phyloP scores from a whole-genome alignment of 1,140 invertebrate species.

The Drosophila prosaltans region DNA sequence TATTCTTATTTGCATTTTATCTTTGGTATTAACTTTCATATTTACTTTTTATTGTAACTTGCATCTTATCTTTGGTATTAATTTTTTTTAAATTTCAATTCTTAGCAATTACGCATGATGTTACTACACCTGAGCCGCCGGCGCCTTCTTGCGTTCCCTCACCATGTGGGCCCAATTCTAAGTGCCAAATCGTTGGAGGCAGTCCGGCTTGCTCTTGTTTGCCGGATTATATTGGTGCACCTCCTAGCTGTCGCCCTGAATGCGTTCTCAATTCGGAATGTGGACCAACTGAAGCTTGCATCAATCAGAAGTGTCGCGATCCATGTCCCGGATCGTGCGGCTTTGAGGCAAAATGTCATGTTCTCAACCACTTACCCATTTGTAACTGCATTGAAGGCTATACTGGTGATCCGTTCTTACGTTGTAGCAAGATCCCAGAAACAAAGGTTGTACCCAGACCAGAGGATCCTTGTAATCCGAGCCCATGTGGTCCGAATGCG shows the following conservation, averaged over 20 bases:
- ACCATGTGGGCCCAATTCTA: slow-evolving; percentile 92
- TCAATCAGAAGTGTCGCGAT: slow-evolving; percentile 88
- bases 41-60: no score
- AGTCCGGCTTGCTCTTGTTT: slow-evolving; percentile 91
- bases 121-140: slow-evolving; percentile 83
- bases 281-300: slow-evolving; percentile 87
- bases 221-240: slow-evolving; percentile 89
- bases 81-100: neutral
- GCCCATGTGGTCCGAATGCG: slow-evolving; percentile 92
- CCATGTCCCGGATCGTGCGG: slow-evolving; percentile 91
- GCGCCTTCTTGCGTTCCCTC: slow-evolving; percentile 90
- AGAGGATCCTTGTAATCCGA: slow-evolving; percentile 89
- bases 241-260: slow-evolving; percentile 91
- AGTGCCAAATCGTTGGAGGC: slow-evolving; percentile 89
- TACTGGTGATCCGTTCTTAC: slow-evolving; percentile 89
- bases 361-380: slow-evolving; percentile 89
- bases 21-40: no score
- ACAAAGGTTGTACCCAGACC: slow-evolving; percentile 34
- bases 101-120: slow-evolving; percentile 48
- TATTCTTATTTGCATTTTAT: neutral
- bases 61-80: neutral
- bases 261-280: slow-evolving; percentile 91
- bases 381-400: slow-evolving; percentile 87
- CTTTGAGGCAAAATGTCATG: slow-evolving; percentile 87
- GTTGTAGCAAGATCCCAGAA: slow-evolving; percentile 84